These are phyloP conservation scores for Clinocottus analis DNA, from an alignment of 2,113 vertebrate genomes.

Conservation along the genomic window DNA sequence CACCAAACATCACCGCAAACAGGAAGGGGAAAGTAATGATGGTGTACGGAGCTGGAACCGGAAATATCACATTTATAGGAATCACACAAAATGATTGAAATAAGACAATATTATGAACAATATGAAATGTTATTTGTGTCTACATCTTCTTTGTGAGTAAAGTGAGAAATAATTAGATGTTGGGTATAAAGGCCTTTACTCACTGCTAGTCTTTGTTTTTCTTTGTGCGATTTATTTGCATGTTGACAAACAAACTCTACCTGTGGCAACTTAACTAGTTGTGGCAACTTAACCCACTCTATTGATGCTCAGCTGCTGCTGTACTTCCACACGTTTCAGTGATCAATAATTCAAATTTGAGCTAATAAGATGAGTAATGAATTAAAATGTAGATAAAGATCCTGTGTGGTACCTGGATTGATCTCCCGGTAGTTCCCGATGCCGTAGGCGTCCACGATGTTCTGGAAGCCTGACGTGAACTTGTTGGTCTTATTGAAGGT, in stretches of 20 bases:
- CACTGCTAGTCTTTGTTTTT: background rate
- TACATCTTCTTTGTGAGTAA: background rate
- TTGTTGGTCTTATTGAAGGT: constrained; percentile 98
- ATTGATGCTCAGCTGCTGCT: background rate
- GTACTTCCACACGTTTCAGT: background rate
- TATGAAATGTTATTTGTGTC: background rate
- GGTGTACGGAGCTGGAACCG: constrained; percentile 90
- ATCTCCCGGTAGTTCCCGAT: constrained; percentile 96
- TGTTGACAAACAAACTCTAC: background rate
- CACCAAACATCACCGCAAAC: constrained; percentile 99
- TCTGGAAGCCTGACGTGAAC: constrained; percentile 97
- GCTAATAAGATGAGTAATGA: background rate
- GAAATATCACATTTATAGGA: background rate
- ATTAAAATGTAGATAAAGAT: background rate
- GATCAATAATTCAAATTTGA: background rate
- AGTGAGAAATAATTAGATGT: background rate
- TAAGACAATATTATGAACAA: background rate
- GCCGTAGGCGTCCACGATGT: constrained; percentile 95
- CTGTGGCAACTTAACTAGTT: background rate
- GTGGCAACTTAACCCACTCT: background rate
- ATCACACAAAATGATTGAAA: background rate
- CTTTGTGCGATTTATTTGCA: background rate
- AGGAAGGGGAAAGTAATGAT: constrained; percentile 98
- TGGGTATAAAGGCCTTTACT: background rate
- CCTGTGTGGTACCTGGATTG: constrained; percentile 89